Percentiles rank a stretch among this genome's conserved stretches.
Evolutionary conservation across 2,797 vertebrate species (phyloP).

Genomic region (Echeneis naucrates): DNA sequence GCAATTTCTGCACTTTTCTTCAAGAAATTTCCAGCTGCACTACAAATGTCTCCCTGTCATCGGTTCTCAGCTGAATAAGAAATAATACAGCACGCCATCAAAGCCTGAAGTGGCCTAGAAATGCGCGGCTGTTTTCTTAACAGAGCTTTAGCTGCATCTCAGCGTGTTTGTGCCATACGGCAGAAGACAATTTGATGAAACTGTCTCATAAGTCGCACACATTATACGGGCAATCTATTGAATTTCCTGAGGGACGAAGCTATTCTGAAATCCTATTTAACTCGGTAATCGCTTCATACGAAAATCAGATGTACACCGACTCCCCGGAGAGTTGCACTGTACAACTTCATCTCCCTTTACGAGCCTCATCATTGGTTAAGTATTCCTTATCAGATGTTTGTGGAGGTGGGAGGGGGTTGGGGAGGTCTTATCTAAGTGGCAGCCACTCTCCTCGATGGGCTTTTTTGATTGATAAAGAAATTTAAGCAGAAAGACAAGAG

Average conservation of each 20-base stretch:
- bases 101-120: slow-evolving; percentile 44
- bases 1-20: slow-evolving; percentile 26
- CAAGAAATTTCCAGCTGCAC: slow-evolving; percentile 10
- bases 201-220: slow-evolving; percentile 32
- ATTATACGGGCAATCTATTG: slow-evolving; percentile 48
- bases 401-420: neutral
- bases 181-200: slow-evolving; percentile 14
- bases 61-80: slow-evolving; percentile 41
- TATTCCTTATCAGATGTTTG: slow-evolving; percentile 15
- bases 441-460: slow-evolving; percentile 65
- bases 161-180: slow-evolving; percentile 3
- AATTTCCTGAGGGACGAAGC: slow-evolving; percentile 46
- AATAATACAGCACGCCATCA: slow-evolving; percentile 32
- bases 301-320: slow-evolving; percentile 47
- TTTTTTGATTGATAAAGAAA: slow-evolving; percentile 74
- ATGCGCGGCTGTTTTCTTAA: slow-evolving; percentile 5
- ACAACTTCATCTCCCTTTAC: slow-evolving; percentile 44
- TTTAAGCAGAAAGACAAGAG: slow-evolving; percentile 56
- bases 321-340: slow-evolving; percentile 43
- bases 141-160: slow-evolving; percentile 13
- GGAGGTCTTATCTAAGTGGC: slow-evolving; percentile 50
- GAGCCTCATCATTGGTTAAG: slow-evolving; percentile 47
- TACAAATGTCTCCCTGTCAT: slow-evolving; percentile 27
- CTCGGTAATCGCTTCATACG: slow-evolving; percentile 40
- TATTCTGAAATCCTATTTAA: slow-evolving; percentile 55